These are phyloP conservation scores for Corvus cornix DNA, from an alignment of 2,113 vertebrate genomes.

Conservation along the genomic window DNA sequence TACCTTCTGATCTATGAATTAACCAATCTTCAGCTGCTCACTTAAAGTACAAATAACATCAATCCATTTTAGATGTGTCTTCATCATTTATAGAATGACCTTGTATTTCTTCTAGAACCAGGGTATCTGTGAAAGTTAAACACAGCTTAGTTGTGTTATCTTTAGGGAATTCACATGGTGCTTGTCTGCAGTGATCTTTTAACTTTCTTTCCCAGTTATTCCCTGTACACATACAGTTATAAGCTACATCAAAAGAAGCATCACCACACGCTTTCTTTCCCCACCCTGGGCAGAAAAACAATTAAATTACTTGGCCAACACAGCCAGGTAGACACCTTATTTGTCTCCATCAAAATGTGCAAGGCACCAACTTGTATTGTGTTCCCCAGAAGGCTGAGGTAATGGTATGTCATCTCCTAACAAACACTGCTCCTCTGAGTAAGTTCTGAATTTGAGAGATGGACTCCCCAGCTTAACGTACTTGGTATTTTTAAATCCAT, in stretches of 20 bases:
- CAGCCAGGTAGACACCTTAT: neutral
- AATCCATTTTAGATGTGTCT: neutral
- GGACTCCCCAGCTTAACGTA: rapidly evolving
- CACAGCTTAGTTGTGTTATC: neutral
- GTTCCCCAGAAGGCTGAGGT: neutral
- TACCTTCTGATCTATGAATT: neutral
- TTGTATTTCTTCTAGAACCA: neutral
- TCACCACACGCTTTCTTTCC: neutral
- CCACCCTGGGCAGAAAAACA: neutral
- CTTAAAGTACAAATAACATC: neutral
- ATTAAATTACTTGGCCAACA: neutral
- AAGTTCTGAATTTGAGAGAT: neutral
- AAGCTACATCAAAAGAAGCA: neutral
- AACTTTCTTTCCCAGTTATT: neutral
- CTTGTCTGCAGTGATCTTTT: neutral
- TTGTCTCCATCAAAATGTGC: neutral
- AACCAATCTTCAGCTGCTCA: neutral
- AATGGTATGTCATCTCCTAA: no score
- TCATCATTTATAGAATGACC: neutral
- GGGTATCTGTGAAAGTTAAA: neutral
- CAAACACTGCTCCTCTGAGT: neutral
- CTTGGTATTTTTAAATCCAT: neutral
- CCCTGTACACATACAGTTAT: neutral
- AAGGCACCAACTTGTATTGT: neutral
- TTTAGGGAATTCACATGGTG: neutral